Percentiles rank a stretch among this genome's conserved stretches.
Conservation (phyloP, 2,113 vertebrate genomes). For the Hyperoodon ampullatus region DNA sequence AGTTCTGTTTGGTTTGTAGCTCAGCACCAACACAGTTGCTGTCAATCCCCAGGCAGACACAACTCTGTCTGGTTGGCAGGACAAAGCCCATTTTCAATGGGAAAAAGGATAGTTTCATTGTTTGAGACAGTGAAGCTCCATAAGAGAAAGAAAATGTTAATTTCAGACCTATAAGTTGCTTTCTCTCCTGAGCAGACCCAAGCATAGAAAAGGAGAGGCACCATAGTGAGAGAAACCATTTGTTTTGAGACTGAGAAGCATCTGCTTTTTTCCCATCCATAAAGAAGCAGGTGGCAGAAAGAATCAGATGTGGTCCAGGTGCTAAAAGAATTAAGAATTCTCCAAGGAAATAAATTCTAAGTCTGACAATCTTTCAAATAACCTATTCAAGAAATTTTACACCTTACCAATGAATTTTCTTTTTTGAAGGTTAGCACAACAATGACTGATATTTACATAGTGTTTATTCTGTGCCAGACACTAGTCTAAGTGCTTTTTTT, state of each 20-base stretch:
- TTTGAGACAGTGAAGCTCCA: neutral
- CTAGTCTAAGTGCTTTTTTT: neutral
- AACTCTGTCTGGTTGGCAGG: conserved; percentile 58
- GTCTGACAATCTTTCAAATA: conserved; percentile 17
- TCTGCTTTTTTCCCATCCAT: neutral
- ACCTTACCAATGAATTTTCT: neutral
- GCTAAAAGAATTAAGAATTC: conserved; percentile 34
- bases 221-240: neutral
- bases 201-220: neutral
- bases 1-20: conserved; percentile 72
- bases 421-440: neutral
- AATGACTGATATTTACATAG: neutral
- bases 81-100: conserved; percentile 8
- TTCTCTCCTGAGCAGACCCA: neutral
- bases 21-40: conserved; percentile 68
- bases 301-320: neutral
- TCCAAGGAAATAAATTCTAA: conserved; percentile 12
- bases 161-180: conserved; percentile 16
- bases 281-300: neutral
- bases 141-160: neutral
- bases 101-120: neutral
- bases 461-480: neutral
- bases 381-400: neutral
- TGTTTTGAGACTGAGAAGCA: neutral
- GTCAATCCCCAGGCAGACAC: conserved; percentile 21